phyloP scores from a whole-genome alignment of 2,797 vertebrate genomes.

The Sebastes kiyomatsui region DNA sequence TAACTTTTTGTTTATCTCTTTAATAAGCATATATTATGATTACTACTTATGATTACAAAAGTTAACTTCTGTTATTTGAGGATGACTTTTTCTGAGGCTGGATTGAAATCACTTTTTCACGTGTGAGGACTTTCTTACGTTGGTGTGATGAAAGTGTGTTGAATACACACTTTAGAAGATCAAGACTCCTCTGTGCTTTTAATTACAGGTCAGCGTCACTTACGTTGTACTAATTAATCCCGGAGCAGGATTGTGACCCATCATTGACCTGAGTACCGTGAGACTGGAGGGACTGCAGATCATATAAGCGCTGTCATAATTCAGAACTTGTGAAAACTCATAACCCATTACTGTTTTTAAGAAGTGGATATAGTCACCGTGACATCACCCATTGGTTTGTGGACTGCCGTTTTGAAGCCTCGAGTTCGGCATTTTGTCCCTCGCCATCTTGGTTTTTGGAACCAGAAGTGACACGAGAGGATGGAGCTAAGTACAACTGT shows the following conservation, averaged over 20 bases:
- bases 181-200: constrained; percentile 34
- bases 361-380: too few species aligned
- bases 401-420: too few species aligned
- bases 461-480: too few species aligned
- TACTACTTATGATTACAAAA: background rate
- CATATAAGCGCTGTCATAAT: background rate
- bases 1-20: background rate
- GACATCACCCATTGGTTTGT: too few species aligned
- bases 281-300: constrained; percentile 6
- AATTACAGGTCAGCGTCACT: constrained; percentile 43
- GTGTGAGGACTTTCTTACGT: background rate
- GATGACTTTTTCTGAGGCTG: background rate
- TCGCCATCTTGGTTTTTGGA: too few species aligned
- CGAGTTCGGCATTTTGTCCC: too few species aligned
- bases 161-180: background rate
- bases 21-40: background rate
- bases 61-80: background rate
- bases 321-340: background rate
- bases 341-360: background rate
- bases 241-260: constrained; percentile 22
- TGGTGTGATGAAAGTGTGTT: background rate
- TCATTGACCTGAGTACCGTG: constrained; percentile 9
- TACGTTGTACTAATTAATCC: constrained; percentile 47
- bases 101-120: background rate
- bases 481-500: too few species aligned